These are phyloP conservation scores for Cryptomyrus ogoouensis DNA, from an alignment of 2,113 vertebrate genomes.

Conservation along the genomic window DNA sequence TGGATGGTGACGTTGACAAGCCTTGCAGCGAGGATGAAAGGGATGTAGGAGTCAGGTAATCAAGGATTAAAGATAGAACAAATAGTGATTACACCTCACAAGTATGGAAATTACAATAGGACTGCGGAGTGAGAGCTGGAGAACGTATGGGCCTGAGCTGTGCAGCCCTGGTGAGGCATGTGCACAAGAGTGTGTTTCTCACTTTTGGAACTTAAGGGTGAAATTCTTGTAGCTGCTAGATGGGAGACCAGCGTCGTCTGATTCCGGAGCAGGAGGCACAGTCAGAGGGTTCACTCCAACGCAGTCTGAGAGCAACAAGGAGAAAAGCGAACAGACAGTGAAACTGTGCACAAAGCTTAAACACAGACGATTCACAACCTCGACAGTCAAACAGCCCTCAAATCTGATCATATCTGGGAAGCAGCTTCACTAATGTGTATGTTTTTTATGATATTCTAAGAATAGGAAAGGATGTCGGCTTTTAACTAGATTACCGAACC, in stretches of 20 bases:
- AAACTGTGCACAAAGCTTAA: not conserved
- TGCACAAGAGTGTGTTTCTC: constrained; percentile 30
- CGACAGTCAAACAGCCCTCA: not conserved
- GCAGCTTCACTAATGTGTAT: not conserved
- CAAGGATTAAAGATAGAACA: not conserved
- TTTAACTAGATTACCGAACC: not conserved
- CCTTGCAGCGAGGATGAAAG: constrained; percentile 40
- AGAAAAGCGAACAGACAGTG: not conserved
- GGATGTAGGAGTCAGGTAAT: not conserved
- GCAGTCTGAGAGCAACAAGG: constrained; percentile 61
- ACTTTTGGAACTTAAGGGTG: constrained; percentile 93
- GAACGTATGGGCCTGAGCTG: not conserved
- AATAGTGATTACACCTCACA: not conserved
- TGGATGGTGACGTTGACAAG: constrained; percentile 84
- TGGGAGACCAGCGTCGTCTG: not conserved
- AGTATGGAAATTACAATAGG: not conserved
- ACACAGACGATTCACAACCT: not conserved
- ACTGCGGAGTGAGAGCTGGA: not conserved
- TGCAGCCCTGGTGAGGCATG: not conserved
- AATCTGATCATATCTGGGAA: not conserved
- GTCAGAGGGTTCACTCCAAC: constrained; percentile 65
- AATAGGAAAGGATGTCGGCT: not conserved
- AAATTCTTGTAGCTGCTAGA: constrained; percentile 71
- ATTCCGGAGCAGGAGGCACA: constrained; percentile 33
- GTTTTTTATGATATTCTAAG: not conserved